Evolutionary conservation across 1,140 invertebrate species (phyloP).

Genomic region (Drosophila persimilis): DNA sequence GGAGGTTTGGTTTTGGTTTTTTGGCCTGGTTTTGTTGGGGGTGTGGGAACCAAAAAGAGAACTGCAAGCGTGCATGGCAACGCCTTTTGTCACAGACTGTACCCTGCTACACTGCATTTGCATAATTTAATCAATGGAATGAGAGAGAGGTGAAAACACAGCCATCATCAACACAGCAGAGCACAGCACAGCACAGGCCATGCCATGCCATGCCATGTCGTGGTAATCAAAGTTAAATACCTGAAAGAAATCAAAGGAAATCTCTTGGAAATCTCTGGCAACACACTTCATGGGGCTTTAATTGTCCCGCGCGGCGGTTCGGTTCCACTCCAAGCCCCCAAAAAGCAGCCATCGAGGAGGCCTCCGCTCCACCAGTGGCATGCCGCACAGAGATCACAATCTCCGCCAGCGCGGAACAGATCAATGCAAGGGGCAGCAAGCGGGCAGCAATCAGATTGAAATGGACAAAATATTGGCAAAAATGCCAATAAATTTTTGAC

Average conservation of each 20-base stretch:
- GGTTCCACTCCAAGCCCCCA: slow-evolving; percentile 13
- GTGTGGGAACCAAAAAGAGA: slow-evolving; percentile 48
- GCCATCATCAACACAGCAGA: background rate
- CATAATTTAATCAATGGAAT: slow-evolving; percentile 82
- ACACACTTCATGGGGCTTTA: slow-evolving; percentile 58
- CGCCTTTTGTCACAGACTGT: slow-evolving; percentile 75
- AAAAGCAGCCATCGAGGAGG: slow-evolving; percentile 4
- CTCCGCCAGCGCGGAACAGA: slow-evolving; percentile 49
- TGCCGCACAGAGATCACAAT: slow-evolving; percentile 65
- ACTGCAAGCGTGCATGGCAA: slow-evolving; percentile 71
- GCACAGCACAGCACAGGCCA: slow-evolving; percentile 21
- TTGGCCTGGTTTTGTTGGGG: slow-evolving; percentile 27
- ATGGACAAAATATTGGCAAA: slow-evolving; percentile 52
- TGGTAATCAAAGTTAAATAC: slow-evolving; percentile 29
- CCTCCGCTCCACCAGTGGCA: slow-evolving; percentile 52
- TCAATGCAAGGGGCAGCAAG: slow-evolving; percentile 27
- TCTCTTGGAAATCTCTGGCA: slow-evolving; percentile 21
- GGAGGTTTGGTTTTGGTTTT: slow-evolving; percentile 52
- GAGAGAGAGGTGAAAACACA: slow-evolving; percentile 56
- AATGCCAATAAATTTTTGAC: slow-evolving; percentile 79
- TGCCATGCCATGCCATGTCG: background rate
- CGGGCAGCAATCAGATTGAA: slow-evolving; percentile 37
- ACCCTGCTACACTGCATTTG: slow-evolving; percentile 53
- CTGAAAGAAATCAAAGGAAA: slow-evolving; percentile 51
- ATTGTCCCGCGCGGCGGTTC: slow-evolving; percentile 29